phyloP scores from a whole-genome alignment of 2,797 vertebrate genomes.

The Oreonectes daqikongensis region DNA sequence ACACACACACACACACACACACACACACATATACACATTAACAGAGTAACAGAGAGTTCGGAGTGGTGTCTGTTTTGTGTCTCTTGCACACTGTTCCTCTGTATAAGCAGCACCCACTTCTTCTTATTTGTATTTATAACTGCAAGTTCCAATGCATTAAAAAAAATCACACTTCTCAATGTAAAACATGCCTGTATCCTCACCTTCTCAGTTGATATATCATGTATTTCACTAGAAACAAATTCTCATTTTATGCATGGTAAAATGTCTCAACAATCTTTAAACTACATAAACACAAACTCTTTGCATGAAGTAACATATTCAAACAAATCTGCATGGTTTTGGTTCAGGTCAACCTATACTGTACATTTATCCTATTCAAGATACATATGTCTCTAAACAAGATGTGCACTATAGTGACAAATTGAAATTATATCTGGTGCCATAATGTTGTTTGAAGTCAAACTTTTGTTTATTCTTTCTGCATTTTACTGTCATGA shows the following conservation, averaged over 20 bases:
- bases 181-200: not conserved
- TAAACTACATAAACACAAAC: not conserved
- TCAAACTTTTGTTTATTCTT: no score
- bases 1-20: not conserved
- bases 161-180: not conserved
- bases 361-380: not conserved
- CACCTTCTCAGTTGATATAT: not conserved
- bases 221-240: not conserved
- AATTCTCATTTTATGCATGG: not conserved
- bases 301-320: not conserved
- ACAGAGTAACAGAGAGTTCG: not conserved
- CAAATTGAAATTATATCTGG: no score
- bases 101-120: not conserved
- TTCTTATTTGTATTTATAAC: not conserved
- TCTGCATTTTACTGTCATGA: no score
- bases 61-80: constrained; percentile 17
- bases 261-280: not conserved
- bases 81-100: constrained; percentile 12
- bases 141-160: not conserved
- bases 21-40: no score
- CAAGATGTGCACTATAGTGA: no score
- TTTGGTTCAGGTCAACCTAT: constrained; percentile 9
- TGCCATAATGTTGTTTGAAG: no score
- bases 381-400: not conserved
- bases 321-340: not conserved